Evolutionary conservation across 2,888 invertebrate species (phyloP), one percentile per base, ranked within the genome.

Genomic region (Idaea biselata): DNA sequence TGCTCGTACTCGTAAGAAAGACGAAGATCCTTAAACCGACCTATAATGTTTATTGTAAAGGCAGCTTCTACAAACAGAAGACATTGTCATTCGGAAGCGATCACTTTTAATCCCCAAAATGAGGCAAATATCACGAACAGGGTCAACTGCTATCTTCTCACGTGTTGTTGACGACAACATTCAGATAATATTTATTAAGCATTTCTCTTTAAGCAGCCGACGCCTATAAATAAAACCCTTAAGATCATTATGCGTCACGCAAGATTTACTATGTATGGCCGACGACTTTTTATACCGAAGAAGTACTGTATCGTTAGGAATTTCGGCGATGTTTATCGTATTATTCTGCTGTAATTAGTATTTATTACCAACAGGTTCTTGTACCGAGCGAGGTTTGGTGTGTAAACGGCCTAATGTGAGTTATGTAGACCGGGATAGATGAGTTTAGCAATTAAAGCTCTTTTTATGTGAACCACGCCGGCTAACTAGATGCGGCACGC

Each of bases 101-200:
- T 88, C 89, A 83, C 80, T 85, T 86, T 84, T 91, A 90, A 92
- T 91, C 92, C 85, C 78, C 80, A 73, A 88, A 91, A 88, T 88
- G 90, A 85, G 86, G 83, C 88, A 88, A 91, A 88, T 86, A 88
- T 90, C 92, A 92, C 92, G 92, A 91, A 87, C 86, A 84, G 85
- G 90, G 90, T 90, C 91, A 89, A 82, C 84, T 85, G 86, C 88
- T 87, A 88, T 89, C 89, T 91, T 92, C 91, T 90, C 91, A 91
- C 91, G 91, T 90, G 44, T 90, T 91, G 89, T 90, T 88, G 90
- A 87, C 84, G 89, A 86, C 88, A 83, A 84, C 83, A 90, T 84
- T 88, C 89, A 89, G 90, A 92, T 91, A 90, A 90, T 90, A 90
- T 92, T 91, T 91, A 91, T 92, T 91, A 91, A 91, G 90, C 83